Base-by-base conservation (phyloP, 2,113 vertebrate species). In the Oceanodroma tethys region DNA sequence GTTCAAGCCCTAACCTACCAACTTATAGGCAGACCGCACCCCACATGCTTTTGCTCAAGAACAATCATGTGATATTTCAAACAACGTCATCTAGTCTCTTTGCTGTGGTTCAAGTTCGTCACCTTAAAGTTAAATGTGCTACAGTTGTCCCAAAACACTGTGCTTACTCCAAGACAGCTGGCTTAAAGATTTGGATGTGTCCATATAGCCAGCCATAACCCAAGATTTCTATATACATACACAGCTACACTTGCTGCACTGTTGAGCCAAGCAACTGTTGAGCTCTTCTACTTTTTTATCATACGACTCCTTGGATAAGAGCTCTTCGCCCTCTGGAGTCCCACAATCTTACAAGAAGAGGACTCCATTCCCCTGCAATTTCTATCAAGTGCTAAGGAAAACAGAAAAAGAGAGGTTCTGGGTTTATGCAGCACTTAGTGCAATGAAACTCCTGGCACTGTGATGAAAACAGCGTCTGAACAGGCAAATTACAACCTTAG, bases 21-120 rank as follows among this genome's bases (percentile, higher is more conserved):
- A 30, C 23, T n/a, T 7, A n/a, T 4, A 32, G 17, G 38, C 68
- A 12, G 36, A n/a, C 32, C 0, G 1, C 36, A 65, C 4, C 45
- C 26, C 23, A 16, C 59, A 29, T 5, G 3, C 42, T 13, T 13
- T 19, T 22, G 50, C 21, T 63, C 68, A 47, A 23, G 43, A 63
- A 40, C 10, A 50, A 19, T 11, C n/a, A n/a, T n/a, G 10, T 4
- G 45, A 10, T 11, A 36, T 3, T n/a, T 65, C 47, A 68, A 94
- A 71, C 43, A 53, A 29, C 0, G 2, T 4, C 8, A 76, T 38
- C 36, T 19, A 13, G 68, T 15, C 48, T 75, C 63, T 86, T 23
- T 62, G 16, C 70, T 62, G 60, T 30, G 42, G 9, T 48, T 81
- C 55, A 34, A 34, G n/a, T 42, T 84, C 34, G 25, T 38, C 68